Evolutionary conservation across 2,113 vertebrate species (phyloP).

Genomic region (Opisthocomus hoazin): DNA sequence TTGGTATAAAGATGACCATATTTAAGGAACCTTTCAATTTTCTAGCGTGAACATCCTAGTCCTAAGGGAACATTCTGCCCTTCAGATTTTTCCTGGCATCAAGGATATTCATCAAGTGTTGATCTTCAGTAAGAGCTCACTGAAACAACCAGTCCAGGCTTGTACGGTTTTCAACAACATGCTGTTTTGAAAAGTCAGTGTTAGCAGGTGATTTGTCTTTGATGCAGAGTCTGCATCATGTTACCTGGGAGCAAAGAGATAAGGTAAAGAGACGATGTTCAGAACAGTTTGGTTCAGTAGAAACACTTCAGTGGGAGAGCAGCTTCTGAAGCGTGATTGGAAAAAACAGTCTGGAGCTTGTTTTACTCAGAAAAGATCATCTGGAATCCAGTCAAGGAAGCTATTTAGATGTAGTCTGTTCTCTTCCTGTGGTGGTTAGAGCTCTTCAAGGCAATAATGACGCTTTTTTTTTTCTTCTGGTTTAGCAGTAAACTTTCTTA

Average conservation of each 20-base stretch:
- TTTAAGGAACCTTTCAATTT: background rate
- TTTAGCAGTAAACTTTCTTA: background rate
- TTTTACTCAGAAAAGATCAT: background rate
- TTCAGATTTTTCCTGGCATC: background rate
- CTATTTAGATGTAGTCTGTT: background rate
- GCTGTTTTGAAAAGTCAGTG: background rate
- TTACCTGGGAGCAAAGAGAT: background rate
- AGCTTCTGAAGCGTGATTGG: background rate
- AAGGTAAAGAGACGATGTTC: background rate
- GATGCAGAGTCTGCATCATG: background rate
- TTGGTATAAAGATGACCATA: background rate
- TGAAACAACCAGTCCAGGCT: background rate
- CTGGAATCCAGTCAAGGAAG: background rate
- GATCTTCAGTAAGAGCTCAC: background rate
- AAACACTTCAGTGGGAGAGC: background rate
- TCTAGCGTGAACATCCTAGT: background rate
- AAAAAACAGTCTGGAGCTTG: background rate
- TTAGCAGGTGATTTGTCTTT: background rate
- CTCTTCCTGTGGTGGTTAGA: background rate
- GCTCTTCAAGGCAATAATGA: background rate
- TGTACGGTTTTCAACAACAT: background rate
- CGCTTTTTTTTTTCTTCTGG: background rate
- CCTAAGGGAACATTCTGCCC: background rate
- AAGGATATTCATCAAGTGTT: background rate
- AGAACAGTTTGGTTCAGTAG: background rate